Percentiles rank a stretch among this genome's conserved stretches.
Conservation (phyloP, 1,140 invertebrate species). For the Drosophila albomicans region DNA sequence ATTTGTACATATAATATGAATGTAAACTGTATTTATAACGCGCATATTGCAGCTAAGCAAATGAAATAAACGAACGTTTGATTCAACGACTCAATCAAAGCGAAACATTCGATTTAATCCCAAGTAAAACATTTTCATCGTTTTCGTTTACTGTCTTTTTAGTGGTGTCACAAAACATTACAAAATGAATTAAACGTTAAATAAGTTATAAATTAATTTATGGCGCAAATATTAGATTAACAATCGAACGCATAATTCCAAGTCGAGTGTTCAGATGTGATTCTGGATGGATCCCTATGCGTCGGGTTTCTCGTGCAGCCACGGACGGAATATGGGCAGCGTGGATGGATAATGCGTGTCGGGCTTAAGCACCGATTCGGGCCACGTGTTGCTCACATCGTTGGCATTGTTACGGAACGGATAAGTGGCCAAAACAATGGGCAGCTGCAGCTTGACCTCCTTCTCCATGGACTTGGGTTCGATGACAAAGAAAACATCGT, state of each 20-base stretch:
- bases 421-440: slow-evolving; percentile 97
- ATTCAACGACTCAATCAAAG: slow-evolving; percentile 4
- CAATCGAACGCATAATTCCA: slow-evolving; percentile 32
- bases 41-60: slow-evolving; percentile 10
- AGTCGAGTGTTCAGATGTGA: not conserved
- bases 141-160: slow-evolving; percentile 14
- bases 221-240: slow-evolving; percentile 66
- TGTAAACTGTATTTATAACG: slow-evolving; percentile 13
- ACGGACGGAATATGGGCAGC: slow-evolving; percentile 96
- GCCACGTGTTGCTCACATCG: slow-evolving; percentile 87
- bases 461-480: slow-evolving; percentile 96
- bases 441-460: slow-evolving; percentile 95
- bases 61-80: slow-evolving; percentile 17
- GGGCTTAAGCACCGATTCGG: slow-evolving; percentile 87
- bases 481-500: slow-evolving; percentile 97
- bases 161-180: slow-evolving; percentile 45
- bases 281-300: slow-evolving; percentile 41
- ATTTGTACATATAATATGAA: slow-evolving; percentile 12
- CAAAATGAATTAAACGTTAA: slow-evolving; percentile 53
- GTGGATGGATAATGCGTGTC: slow-evolving; percentile 95
- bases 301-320: slow-evolving; percentile 88
- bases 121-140: not conserved
- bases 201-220: slow-evolving; percentile 72
- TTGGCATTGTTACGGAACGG: slow-evolving; percentile 89
- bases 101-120: not conserved